Base-by-base conservation (phyloP, 2,888 invertebrate species). In the Elysia crispata region DNA sequence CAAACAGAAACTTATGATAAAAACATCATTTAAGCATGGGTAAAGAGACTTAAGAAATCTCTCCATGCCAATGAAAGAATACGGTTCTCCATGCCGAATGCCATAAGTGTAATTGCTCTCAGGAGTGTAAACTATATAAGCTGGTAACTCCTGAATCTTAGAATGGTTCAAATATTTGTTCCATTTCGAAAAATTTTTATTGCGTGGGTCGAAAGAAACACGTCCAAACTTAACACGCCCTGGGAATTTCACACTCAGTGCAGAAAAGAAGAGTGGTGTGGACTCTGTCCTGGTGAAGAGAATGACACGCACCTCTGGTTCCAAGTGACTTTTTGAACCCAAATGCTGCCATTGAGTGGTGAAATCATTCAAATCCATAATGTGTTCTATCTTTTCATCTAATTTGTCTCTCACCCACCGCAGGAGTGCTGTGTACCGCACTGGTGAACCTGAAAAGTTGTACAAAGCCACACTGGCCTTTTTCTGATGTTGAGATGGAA, bases 21-120 rank as follows among this genome's bases (percentile, higher is more conserved):
- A 94, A 20, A 93, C 88, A 87, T 94, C 94, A 88, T 93, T 94
- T 81, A 92, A 90, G 87, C 93, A 93, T 1, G 94, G 94, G 83
- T 93, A 92, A 3, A 93, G 86, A 54, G 91, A 90, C 82, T 91
- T 90, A 31, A 94, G 87, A 84, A 92, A 93, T 30, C 90, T 84
- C 83, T 93, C 92, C 91, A 94, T 91, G 3, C 92, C 89, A 72
- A 86, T 84, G 86, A 91, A 93, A 78, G 91, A 93, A 77, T 92
- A 89, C 76, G 90, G 89, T 86, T 93, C 93, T 0, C 92, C 92
- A 72, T 87, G 86, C 25, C 89, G 86, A 13, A 82, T 81, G 0
- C 93, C 93, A 88, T 93, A 94, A 3, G 87, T 85, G 28, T 91
- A 86, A 30, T 87, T 90, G 57, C 87, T 88, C 83, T 93, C 93